These are phyloP conservation scores for Mesoligia furuncula DNA, from an alignment of 2,888 invertebrate genomes.

Conservation along the genomic window DNA sequence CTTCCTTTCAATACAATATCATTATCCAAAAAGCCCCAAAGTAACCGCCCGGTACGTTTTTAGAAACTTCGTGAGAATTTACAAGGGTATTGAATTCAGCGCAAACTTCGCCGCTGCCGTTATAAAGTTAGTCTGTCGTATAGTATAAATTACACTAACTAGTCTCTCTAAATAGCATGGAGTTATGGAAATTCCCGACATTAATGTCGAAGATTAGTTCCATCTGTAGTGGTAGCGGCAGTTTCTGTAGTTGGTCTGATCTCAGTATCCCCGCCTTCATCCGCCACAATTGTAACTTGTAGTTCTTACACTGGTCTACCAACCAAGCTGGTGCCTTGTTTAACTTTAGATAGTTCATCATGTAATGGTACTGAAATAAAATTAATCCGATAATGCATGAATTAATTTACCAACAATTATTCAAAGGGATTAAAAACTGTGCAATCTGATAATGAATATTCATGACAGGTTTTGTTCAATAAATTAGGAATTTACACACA, in stretches of 20 bases:
- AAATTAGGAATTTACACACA: slow-evolving; percentile 18
- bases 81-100: slow-evolving; percentile 54
- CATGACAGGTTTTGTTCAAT: slow-evolving; percentile 26
- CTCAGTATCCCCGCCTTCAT: slow-evolving; percentile 84
- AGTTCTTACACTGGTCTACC: slow-evolving; percentile 79
- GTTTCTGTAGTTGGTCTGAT: slow-evolving; percentile 76
- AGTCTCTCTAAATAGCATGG: slow-evolving; percentile 81
- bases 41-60: slow-evolving; percentile 54
- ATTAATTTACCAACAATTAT: slow-evolving; percentile 23
- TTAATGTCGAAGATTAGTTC: slow-evolving; percentile 88
- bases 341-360: slow-evolving; percentile 79
- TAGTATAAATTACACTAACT: slow-evolving; percentile 69
- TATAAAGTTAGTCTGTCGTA: slow-evolving; percentile 38
- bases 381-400: not conserved
- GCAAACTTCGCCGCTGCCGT: slow-evolving; percentile 33
- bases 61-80: slow-evolving; percentile 38
- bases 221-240: slow-evolving; percentile 84
- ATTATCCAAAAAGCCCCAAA: slow-evolving; percentile 47
- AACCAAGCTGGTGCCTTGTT: slow-evolving; percentile 77
- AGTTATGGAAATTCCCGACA: slow-evolving; percentile 83
- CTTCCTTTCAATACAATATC: slow-evolving; percentile 58
- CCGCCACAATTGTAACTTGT: slow-evolving; percentile 82
- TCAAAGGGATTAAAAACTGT: slow-evolving; percentile 45
- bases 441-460: slow-evolving; percentile 45
- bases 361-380: slow-evolving; percentile 82